Evolutionary conservation across 1,140 invertebrate genomes (phyloP).

Genomic region (Thaumatotibia leucotreta): DNA sequence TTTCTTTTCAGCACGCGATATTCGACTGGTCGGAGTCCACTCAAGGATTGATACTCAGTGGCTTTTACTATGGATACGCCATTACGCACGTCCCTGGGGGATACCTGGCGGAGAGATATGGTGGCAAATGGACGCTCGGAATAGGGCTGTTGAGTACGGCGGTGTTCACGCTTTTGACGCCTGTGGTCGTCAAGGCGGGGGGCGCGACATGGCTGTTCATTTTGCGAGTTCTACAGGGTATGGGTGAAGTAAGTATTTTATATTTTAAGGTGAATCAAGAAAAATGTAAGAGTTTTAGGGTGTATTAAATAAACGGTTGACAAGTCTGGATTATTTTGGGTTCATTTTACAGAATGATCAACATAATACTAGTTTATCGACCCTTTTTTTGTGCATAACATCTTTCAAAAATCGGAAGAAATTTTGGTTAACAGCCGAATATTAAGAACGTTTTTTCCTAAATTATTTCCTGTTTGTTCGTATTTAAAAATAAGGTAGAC

Average conservation of each 20-base stretch:
- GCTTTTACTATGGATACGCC: conserved; percentile 80
- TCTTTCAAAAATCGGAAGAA: too few relatives aligned
- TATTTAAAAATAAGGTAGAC: too few relatives aligned
- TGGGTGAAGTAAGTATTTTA: conserved; percentile 76
- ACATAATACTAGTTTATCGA: too few relatives aligned
- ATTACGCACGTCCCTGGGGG: conserved; percentile 80
- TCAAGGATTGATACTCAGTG: conserved; percentile 77
- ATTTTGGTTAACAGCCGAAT: too few relatives aligned
- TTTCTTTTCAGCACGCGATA: conserved; percentile 54
- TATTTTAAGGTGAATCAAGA: too few relatives aligned
- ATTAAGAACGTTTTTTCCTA: too few relatives aligned
- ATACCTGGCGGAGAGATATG: conserved; percentile 78
- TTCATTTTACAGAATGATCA: too few relatives aligned
- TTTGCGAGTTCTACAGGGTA: conserved; percentile 81
- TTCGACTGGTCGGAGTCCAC: conserved; percentile 80
- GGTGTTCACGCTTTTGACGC: conserved; percentile 77
- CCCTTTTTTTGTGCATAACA: too few relatives aligned
- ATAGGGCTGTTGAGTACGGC: conserved; percentile 80
- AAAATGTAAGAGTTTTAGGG: too few relatives aligned
- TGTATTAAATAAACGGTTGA: too few relatives aligned
- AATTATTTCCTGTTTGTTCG: too few relatives aligned
- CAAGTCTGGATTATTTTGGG: too few relatives aligned
- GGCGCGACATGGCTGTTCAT: conserved; percentile 79
- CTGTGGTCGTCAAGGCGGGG: conserved; percentile 68
- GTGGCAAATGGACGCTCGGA: conserved; percentile 79